Conservation (phyloP, 2,888 invertebrate species). For the Theretra japonica region DNA sequence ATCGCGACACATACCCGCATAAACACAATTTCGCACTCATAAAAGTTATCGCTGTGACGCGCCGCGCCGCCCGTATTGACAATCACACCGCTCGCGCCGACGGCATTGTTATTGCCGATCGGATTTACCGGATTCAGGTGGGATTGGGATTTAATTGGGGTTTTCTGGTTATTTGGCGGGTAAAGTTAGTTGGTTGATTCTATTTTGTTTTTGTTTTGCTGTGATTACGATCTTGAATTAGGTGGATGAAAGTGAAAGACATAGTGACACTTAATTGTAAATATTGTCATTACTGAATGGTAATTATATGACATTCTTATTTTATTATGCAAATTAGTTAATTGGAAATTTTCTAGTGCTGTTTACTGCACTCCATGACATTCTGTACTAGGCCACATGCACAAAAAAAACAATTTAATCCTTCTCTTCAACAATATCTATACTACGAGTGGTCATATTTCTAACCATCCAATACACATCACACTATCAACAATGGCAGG, state of each 20-base stretch:
- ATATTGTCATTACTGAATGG: too few relatives aligned
- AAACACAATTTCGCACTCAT: slow-evolving; percentile 83
- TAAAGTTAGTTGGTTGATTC: neutral
- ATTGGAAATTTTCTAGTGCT: too few relatives aligned
- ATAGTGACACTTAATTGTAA: too few relatives aligned
- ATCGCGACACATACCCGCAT: slow-evolving; percentile 73
- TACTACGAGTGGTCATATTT: neutral
- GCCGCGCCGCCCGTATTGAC: slow-evolving; percentile 50
- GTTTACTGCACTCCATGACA: too few relatives aligned
- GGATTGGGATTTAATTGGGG: slow-evolving; percentile 1
- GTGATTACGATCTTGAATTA: too few relatives aligned
- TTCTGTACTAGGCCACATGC: too few relatives aligned
- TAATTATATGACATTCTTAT: too few relatives aligned
- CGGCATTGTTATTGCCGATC: slow-evolving; percentile 1
- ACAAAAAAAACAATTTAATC: too few relatives aligned
- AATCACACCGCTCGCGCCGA: slow-evolving; percentile 31
- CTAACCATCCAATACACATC: neutral
- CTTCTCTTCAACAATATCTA: too few relatives aligned
- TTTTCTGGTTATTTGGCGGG: neutral
- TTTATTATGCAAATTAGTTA: too few relatives aligned
- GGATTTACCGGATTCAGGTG: slow-evolving; percentile 4
- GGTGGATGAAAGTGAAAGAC: too few relatives aligned
- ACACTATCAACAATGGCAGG: slow-evolving; percentile 1
- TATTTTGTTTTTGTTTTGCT: neutral
- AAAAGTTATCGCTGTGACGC: slow-evolving; percentile 77